Evolutionary conservation across 2,797 vertebrate genomes (phyloP).

Genomic region (Phalloptychus januarius): DNA sequence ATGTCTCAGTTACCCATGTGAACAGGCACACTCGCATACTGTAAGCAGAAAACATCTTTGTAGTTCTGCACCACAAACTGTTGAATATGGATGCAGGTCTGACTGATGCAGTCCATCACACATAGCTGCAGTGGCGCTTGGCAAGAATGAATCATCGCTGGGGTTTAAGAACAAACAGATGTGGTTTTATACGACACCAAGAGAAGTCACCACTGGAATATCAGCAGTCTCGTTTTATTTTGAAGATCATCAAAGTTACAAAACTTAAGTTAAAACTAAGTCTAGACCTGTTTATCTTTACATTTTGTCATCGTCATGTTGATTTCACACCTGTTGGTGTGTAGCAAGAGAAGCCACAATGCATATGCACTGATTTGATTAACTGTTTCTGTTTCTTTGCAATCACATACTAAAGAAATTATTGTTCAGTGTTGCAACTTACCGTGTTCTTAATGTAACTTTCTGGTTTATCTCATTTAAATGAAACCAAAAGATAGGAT

Average conservation of each 20-base stretch:
- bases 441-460: not conserved
- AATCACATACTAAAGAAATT: not conserved
- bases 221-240: not conserved
- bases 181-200: slow-evolving; percentile 37
- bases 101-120: slow-evolving; percentile 69
- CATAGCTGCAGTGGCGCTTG: slow-evolving; percentile 55
- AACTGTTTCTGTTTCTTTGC: slow-evolving; percentile 14
- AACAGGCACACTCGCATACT: slow-evolving; percentile 29
- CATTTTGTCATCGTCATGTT: slow-evolving; percentile 40
- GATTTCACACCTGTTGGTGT: slow-evolving; percentile 58
- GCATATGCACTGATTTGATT: slow-evolving; percentile 29
- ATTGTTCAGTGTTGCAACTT: not conserved
- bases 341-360: slow-evolving; percentile 18
- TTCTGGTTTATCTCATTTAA: slow-evolving; percentile 4
- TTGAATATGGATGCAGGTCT: slow-evolving; percentile 64
- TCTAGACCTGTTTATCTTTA: not conserved
- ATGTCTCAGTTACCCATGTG: slow-evolving; percentile 37
- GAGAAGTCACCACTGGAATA: slow-evolving; percentile 7
- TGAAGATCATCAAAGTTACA: not conserved
- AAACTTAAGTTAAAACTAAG: too few relatives aligned
- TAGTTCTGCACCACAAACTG: slow-evolving; percentile 47
- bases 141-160: slow-evolving; percentile 58
- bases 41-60: slow-evolving; percentile 42
- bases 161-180: slow-evolving; percentile 31
- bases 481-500: not conserved